Evolutionary conservation across 2,888 invertebrate genomes (phyloP).

Genomic region (Drosophila siamana): DNA sequence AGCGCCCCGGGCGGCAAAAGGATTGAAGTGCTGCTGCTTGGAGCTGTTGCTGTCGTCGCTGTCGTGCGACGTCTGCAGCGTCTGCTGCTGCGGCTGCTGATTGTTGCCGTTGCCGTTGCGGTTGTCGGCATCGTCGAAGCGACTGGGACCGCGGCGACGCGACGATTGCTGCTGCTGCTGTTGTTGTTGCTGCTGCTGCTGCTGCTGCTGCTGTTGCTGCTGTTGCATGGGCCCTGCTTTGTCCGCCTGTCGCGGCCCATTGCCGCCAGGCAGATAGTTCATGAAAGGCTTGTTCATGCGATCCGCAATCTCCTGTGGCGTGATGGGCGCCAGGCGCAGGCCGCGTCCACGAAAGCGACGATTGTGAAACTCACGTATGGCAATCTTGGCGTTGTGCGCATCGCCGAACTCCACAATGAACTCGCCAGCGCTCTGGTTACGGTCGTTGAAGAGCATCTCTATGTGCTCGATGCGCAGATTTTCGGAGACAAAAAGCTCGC

Average conservation of each 20-base stretch:
- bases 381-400: slow-evolving; percentile 88
- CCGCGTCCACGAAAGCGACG: slow-evolving; percentile 86
- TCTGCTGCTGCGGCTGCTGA: slow-evolving; percentile 1
- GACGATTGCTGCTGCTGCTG: slow-evolving; percentile 31
- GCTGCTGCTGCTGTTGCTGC: slow-evolving; percentile 17
- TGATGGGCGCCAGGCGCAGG: slow-evolving; percentile 85
- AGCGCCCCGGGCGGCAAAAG: slow-evolving; percentile 52
- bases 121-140: slow-evolving; percentile 53
- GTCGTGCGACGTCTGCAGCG: slow-evolving; percentile 7
- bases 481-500: slow-evolving; percentile 92
- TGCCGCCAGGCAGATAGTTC: slow-evolving; percentile 80
- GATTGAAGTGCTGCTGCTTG: slow-evolving; percentile 67
- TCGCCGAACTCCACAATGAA: slow-evolving; percentile 94
- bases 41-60: slow-evolving; percentile 42
- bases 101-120: slow-evolving; percentile 14
- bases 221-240: not conserved
- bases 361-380: slow-evolving; percentile 79
- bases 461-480: slow-evolving; percentile 91
- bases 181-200: slow-evolving; percentile 12
- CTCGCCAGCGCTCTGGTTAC: slow-evolving; percentile 91
- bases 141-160: slow-evolving; percentile 69
- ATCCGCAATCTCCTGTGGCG: slow-evolving; percentile 88
- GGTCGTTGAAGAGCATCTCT: slow-evolving; percentile 90
- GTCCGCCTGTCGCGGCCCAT: slow-evolving; percentile 47
- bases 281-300: slow-evolving; percentile 83